These are phyloP conservation scores for Ceuthmochares aereus DNA, from an alignment of 2,113 vertebrate species.

Conservation along the genomic window DNA sequence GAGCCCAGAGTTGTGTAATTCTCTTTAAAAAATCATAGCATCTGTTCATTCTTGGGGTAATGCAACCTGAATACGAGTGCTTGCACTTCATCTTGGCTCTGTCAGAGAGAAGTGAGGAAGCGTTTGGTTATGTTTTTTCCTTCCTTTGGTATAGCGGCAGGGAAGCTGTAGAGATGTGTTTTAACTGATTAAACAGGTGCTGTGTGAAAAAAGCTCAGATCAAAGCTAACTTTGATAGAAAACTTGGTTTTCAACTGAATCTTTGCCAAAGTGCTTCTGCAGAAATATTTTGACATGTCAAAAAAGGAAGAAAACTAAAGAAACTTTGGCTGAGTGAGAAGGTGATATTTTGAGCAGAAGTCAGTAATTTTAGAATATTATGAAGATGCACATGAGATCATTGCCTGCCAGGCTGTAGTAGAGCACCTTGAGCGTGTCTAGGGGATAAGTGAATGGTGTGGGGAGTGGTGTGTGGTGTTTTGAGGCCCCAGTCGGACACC, in stretches of 20 bases:
- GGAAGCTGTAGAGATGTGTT: not conserved
- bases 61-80: fast-evolving
- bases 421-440: not conserved
- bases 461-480: not conserved
- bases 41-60: not conserved
- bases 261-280: not conserved
- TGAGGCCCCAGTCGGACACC: fast-evolving
- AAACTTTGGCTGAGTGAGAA: not conserved
- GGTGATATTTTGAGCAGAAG: not conserved
- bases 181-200: not conserved
- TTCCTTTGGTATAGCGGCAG: not conserved
- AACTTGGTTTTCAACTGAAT: not conserved
- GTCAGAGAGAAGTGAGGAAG: not conserved
- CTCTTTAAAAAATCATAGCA: not conserved
- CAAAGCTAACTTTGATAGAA: not conserved
- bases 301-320: not conserved
- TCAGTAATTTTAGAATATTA: not conserved
- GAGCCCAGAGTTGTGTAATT: not conserved
- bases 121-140: not conserved
- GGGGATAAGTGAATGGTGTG: fast-evolving
- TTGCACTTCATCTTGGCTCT: not conserved
- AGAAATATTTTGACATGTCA: not conserved
- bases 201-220: fast-evolving
- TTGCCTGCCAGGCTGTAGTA: not conserved
- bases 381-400: fast-evolving